phyloP scores from a whole-genome alignment of 2,797 vertebrate species.

The Bradypodion ventrale region DNA sequence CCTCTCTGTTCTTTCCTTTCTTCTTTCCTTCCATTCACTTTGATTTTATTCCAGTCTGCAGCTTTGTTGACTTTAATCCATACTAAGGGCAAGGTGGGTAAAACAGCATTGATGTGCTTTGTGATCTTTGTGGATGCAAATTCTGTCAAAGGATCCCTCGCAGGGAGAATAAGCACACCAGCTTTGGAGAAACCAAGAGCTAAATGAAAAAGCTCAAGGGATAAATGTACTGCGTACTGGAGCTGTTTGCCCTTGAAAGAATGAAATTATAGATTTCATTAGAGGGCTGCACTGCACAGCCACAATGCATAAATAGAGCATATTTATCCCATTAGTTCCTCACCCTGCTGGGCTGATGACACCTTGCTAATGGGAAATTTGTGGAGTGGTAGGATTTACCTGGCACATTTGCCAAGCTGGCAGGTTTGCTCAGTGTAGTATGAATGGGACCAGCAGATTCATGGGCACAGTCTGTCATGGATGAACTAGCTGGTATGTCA shows the following conservation, averaged over 20 bases:
- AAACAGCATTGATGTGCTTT: neutral
- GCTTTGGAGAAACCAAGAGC: neutral
- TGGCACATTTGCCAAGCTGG: slow-evolving; percentile 3
- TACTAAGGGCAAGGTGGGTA: neutral
- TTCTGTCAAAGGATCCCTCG: slow-evolving; percentile 6
- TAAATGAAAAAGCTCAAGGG: slow-evolving; percentile 19
- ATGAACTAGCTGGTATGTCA: slow-evolving; percentile 11
- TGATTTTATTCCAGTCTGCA: slow-evolving; percentile 10
- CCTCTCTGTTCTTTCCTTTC: neutral
- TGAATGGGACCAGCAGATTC: neutral
- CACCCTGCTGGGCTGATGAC: slow-evolving; percentile 17
- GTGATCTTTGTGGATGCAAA: slow-evolving; percentile 16
- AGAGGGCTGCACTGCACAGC: neutral
- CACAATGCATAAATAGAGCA: neutral
- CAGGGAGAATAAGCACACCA: neutral
- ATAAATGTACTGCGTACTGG: slow-evolving; percentile 28
- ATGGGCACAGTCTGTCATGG: neutral
- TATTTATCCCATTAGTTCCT: slow-evolving; percentile 17
- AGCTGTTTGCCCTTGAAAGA: slow-evolving; percentile 11
- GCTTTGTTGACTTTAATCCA: slow-evolving; percentile 8
- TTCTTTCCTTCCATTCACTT: neutral
- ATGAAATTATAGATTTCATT: slow-evolving; percentile 36
- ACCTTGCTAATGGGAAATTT: slow-evolving; percentile 33
- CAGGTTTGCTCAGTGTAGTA: neutral
- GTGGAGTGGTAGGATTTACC: slow-evolving; percentile 28